Conservation (phyloP, 2,113 vertebrate genomes). For the Dromaius novaehollandiae region DNA sequence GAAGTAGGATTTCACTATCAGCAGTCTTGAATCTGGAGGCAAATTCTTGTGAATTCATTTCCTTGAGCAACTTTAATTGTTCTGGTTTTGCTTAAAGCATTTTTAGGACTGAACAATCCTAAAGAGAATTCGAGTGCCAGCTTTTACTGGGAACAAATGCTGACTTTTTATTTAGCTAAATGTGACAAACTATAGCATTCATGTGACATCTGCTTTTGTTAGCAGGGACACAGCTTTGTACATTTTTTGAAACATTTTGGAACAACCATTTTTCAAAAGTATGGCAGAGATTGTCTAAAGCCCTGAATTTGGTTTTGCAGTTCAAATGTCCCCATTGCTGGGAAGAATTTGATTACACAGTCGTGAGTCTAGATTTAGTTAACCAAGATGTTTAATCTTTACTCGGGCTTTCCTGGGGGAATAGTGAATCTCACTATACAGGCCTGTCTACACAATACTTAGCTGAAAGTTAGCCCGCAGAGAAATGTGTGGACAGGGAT, state of each 20-base stretch:
- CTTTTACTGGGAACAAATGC: slow-evolving; percentile 2
- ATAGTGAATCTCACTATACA: not conserved
- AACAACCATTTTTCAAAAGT: not conserved
- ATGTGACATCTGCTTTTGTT: not conserved
- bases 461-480: not conserved
- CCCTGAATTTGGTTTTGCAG: not conserved
- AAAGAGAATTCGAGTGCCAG: not conserved
- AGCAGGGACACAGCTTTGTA: not conserved
- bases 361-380: not conserved
- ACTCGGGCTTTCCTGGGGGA: not conserved
- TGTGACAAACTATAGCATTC: not conserved
- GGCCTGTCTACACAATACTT: not conserved
- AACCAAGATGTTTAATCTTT: not conserved
- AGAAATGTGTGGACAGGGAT: not conserved
- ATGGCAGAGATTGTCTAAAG: not conserved
- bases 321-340: not conserved
- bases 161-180: not conserved
- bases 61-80: not conserved
- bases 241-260: not conserved
- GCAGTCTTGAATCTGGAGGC: not conserved
- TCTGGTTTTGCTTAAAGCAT: not conserved
- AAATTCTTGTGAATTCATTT: not conserved
- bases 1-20: not conserved
- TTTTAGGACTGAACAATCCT: not conserved
- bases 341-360: not conserved